Percentiles rank a stretch among this genome's conserved stretches.
phyloP scores from a whole-genome alignment of 2,888 invertebrate genomes.

The Osedax fenrisi region DNA sequence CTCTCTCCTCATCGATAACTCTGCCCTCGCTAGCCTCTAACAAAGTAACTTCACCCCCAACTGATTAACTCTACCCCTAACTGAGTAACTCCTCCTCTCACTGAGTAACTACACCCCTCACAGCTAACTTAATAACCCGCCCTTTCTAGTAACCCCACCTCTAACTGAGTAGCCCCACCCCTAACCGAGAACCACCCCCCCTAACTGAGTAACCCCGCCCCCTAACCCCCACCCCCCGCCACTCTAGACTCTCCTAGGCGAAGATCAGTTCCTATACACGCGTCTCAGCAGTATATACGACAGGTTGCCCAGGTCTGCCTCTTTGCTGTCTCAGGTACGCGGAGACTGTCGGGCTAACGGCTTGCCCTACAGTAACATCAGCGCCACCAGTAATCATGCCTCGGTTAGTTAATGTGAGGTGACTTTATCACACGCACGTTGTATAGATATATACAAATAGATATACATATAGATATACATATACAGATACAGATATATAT shows the following conservation, averaged over 20 bases:
- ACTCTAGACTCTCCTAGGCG: slow-evolving; percentile 46
- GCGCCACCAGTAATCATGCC: slow-evolving; percentile 38
- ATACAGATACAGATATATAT: too few species aligned
- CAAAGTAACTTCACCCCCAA: too few species aligned
- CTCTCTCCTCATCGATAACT: too few species aligned
- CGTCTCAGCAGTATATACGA: slow-evolving; percentile 48
- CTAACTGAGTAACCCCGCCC: background rate
- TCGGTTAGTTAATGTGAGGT: background rate
- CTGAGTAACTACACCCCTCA: background rate
- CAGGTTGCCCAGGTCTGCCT: slow-evolving; percentile 40
- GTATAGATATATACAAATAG: too few species aligned
- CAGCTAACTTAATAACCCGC: background rate
- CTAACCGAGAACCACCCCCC: background rate
- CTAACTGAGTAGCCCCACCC: background rate
- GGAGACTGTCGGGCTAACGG: slow-evolving; percentile 35
- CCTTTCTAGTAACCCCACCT: background rate
- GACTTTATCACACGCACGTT: too few species aligned
- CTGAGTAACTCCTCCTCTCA: background rate
- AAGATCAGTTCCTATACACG: slow-evolving; percentile 50
- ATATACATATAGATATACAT: too few species aligned
- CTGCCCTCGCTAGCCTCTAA: too few species aligned
- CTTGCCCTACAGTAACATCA: slow-evolving; percentile 43
- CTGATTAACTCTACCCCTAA: too few species aligned
- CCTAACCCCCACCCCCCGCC: background rate
- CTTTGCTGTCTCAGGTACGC: background rate